Evolutionary conservation across 2,113 vertebrate genomes (phyloP), one percentile per base, ranked within the genome.

Genomic region (Grammomys surdaster): DNA sequence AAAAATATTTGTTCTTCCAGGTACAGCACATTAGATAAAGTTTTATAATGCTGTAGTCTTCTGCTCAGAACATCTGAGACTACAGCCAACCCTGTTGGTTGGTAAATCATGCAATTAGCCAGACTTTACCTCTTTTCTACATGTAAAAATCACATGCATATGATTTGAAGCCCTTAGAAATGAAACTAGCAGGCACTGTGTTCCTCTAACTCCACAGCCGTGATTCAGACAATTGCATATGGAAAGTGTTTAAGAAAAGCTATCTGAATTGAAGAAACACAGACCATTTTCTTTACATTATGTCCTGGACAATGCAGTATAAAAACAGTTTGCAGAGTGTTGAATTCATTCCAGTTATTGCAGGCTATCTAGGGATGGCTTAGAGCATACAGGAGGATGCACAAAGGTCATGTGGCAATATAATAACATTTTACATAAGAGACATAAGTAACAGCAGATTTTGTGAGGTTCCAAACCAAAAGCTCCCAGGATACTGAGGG

Each of bases 11-110:
- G 12, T 72, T 94, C 31, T 56, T 3, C 60, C 7, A 77, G 11
- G 36, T 58, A 60, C 73, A 19, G 56, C 46, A 63, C 9, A 78
- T 51, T 84, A 93, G 63, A 65, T 90, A 84, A 95, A 95, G 56
- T 22, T 78, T 91, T 89, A 46, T 92, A 72, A 63, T 89, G 56
- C 80, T 91, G 75, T 70, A 84, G 89, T 20, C 76, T 90, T 96
- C 56, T 87, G 46, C 76, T 94, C 26, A 36, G 33, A 87, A 6
- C 82, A 12, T 73, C 75, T 93, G 43, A 95, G 46, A 88, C 63
- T 11, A 40, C 93, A 51, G 31, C 69, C 88, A 19, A 76, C 3
- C 24, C 67, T 90, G 65, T 87, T 88, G 95, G 60, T 92, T 87
- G 24, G 12, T 58, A 19, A 73, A 19, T 72, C 31, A 91, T 75